phyloP scores from a whole-genome alignment of 2,797 vertebrate genomes.

The Echiichthys vipera region DNA sequence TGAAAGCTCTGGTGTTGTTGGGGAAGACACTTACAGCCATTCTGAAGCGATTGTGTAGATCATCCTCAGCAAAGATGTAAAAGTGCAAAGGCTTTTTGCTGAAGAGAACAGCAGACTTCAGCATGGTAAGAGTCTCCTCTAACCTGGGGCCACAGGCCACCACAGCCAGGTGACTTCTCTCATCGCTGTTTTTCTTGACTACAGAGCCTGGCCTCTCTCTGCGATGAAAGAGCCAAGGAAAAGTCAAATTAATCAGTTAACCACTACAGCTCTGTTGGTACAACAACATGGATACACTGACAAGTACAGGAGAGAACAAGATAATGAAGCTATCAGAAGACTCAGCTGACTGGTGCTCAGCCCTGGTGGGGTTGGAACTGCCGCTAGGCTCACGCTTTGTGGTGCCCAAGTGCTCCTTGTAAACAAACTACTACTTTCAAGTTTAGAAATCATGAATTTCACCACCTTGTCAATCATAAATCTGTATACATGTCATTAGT shows the following conservation, averaged over 20 bases:
- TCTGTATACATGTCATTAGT: background rate
- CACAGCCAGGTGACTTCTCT: constrained; percentile 92
- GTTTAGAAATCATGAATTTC: constrained; percentile 15
- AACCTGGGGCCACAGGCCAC: constrained; percentile 95
- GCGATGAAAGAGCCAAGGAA: constrained; percentile 49
- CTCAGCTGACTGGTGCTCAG: constrained; percentile 37
- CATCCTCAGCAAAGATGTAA: constrained; percentile 96
- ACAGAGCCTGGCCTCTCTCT: constrained; percentile 50
- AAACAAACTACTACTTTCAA: constrained; percentile 20
- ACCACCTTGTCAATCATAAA: background rate
- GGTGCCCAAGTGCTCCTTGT: constrained; percentile 19
- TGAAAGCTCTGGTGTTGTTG: background rate
- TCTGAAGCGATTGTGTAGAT: constrained; percentile 89
- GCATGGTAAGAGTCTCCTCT: constrained; percentile 94
- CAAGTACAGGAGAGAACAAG: constrained; percentile 2
- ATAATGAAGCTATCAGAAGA: constrained; percentile 13
- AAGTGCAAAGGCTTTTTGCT: constrained; percentile 90
- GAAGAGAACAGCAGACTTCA: constrained; percentile 94
- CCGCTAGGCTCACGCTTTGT: constrained; percentile 25
- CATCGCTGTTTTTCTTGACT: constrained; percentile 49
- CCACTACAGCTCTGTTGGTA: background rate
- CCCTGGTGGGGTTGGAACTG: constrained; percentile 27
- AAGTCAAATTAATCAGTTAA: constrained; percentile 2
- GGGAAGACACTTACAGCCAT: constrained; percentile 83
- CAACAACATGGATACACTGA: background rate